Conservation (phyloP, 2,888 invertebrate genomes). For the Polylopha cassiicola region DNA sequence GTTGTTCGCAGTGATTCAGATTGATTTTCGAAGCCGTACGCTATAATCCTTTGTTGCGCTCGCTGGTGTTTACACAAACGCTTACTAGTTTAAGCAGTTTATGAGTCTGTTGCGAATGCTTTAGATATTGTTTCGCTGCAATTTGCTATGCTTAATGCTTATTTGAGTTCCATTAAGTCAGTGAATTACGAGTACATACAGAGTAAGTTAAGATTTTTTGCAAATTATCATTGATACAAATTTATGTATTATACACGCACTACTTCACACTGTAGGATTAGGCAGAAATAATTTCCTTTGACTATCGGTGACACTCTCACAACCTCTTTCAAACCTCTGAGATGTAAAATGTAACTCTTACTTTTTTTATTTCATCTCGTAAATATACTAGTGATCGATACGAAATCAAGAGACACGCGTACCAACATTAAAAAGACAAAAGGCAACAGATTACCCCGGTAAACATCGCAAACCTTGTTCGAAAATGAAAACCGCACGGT, state of each 20-base stretch:
- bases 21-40: slow-evolving; percentile 70
- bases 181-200: too few species aligned
- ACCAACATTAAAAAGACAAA: slow-evolving; percentile 44
- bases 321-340: too few species aligned
- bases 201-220: too few species aligned
- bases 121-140: slow-evolving; percentile 8
- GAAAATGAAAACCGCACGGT: slow-evolving; percentile 69
- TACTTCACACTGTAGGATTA: too few species aligned
- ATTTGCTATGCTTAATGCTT: slow-evolving; percentile 5
- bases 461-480: slow-evolving; percentile 67
- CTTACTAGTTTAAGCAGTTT: slow-evolving; percentile 70
- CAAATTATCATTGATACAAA: too few species aligned
- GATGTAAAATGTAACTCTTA: too few species aligned
- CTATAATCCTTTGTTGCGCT: slow-evolving; percentile 63
- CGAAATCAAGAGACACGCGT: slow-evolving; percentile 2
- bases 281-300: too few species aligned
- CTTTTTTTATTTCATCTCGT: too few species aligned
- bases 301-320: too few species aligned
- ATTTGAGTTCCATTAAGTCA: not conserved
- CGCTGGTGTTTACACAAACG: slow-evolving; percentile 70
- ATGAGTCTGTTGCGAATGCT: slow-evolving; percentile 36
- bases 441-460: slow-evolving; percentile 35
- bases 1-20: slow-evolving; percentile 28
- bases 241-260: too few species aligned
- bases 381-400: too few species aligned